These are phyloP conservation scores for Polyommatus iphigenia DNA, from an alignment of 2,888 invertebrate species.

Conservation along the genomic window DNA sequence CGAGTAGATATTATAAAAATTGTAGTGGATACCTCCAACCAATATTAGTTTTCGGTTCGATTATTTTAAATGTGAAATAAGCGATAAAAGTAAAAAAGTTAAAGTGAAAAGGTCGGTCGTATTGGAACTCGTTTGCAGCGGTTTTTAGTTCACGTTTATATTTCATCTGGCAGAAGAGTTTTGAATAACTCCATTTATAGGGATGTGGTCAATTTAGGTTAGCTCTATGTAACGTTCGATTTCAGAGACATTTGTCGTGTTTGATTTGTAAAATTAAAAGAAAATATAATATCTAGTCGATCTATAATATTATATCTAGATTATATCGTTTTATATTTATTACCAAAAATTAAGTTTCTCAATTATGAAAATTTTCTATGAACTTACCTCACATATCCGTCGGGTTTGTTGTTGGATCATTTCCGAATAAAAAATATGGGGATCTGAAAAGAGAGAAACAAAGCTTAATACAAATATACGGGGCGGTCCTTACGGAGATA, in stretches of 20 bases:
- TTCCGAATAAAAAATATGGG: constrained; percentile 45
- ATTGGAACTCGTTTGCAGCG: constrained; percentile 58
- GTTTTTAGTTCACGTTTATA: constrained; percentile 26
- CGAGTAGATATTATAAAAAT: not conserved
- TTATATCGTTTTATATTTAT: not conserved
- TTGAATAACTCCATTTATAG: constrained; percentile 12
- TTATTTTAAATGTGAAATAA: constrained; percentile 34
- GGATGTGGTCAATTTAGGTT: constrained; percentile 4
- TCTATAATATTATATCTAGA: not conserved
- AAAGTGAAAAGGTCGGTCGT: constrained; percentile 51
- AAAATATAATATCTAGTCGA: not conserved
- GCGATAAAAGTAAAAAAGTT: constrained; percentile 39
- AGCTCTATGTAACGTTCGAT: not conserved
- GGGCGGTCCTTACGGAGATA: too few species aligned
- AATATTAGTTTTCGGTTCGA: constrained; percentile 20
- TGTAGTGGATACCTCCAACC: constrained; percentile 4
- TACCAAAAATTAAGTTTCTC: not conserved
- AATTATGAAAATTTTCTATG: not conserved
- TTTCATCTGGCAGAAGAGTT: constrained; percentile 29
- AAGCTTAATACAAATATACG: not conserved
- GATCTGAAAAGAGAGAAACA: constrained; percentile 56
- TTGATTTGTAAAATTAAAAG: not conserved
- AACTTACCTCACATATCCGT: constrained; percentile 60
- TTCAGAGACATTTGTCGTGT: not conserved
- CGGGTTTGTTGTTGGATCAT: constrained; percentile 49